Percentiles rank a stretch among this genome's conserved stretches.
phyloP scores from a whole-genome alignment of 2,797 vertebrate species.

The Tenualosa thibaudeaui region DNA sequence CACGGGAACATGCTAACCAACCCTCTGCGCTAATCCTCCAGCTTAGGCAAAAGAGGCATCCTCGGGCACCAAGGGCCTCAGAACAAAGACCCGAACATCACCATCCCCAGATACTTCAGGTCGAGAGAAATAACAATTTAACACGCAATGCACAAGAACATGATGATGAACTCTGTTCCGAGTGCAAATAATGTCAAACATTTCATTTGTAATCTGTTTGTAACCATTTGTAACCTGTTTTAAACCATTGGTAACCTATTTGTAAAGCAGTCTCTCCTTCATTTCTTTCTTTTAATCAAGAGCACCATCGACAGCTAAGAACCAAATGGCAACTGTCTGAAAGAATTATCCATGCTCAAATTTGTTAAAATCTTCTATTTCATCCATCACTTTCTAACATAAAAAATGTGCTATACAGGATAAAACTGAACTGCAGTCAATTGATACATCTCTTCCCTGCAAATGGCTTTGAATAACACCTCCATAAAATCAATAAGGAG shows the following conservation, averaged over 20 bases:
- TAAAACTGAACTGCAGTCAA: background rate
- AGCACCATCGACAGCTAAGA: background rate
- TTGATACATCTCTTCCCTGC: background rate
- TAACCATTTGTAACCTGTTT: background rate
- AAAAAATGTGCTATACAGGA: background rate
- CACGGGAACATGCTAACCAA: background rate
- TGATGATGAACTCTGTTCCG: background rate
- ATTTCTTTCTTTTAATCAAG: background rate
- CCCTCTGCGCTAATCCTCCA: background rate
- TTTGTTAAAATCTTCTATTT: background rate
- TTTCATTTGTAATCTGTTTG: background rate
- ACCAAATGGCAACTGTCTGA: background rate
- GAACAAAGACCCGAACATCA: slow-evolving; percentile 10
- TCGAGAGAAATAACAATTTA: background rate
- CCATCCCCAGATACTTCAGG: background rate
- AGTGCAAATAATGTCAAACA: background rate
- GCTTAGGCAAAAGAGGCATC: slow-evolving; percentile 1
- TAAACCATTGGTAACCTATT: background rate
- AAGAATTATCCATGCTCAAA: background rate
- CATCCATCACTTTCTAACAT: background rate
- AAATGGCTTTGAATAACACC: slow-evolving; percentile 8
- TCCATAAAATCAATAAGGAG: background rate
- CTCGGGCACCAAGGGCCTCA: background rate
- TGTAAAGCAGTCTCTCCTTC: background rate
- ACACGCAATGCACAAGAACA: background rate